Conservation (phyloP, 2,797 vertebrate genomes). For the Dendrocincla tyrannina region DNA sequence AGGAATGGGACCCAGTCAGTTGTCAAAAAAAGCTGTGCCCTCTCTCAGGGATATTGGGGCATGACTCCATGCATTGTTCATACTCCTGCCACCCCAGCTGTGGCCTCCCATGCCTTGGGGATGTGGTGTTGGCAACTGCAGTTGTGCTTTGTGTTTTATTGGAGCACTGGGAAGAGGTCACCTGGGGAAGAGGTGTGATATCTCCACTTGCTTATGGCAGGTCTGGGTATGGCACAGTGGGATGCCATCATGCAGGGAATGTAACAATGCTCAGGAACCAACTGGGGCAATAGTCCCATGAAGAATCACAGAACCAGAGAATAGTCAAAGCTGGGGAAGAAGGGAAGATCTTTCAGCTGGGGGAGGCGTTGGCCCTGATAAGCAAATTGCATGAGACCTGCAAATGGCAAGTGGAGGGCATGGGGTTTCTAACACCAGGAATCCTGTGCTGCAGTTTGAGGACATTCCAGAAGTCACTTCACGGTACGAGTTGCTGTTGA, state of each 20-base stretch:
- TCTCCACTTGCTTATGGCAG: neutral
- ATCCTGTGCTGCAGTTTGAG: conserved; percentile 62
- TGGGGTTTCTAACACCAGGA: neutral
- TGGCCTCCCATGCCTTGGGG: neutral
- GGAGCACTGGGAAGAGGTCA: neutral
- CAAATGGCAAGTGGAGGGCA: neutral
- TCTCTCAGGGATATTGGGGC: neutral
- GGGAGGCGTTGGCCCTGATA: neutral
- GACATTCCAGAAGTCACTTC: conserved; percentile 56
- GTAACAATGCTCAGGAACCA: neutral
- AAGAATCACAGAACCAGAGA: neutral
- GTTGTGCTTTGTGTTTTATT: neutral
- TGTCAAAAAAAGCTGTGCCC: neutral
- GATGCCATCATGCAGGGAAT: neutral
- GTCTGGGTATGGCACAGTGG: neutral
- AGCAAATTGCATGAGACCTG: neutral
- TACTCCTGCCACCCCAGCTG: neutral
- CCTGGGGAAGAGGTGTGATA: neutral
- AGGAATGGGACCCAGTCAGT: neutral
- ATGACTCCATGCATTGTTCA: accelerated
- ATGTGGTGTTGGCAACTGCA: neutral
- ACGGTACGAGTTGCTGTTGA: conserved; percentile 29
- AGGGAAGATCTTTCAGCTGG: neutral
- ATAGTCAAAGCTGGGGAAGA: neutral
- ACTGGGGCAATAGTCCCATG: accelerated